Conservation (phyloP, 2,113 vertebrate species). For the Pachyramphus minor region DNA sequence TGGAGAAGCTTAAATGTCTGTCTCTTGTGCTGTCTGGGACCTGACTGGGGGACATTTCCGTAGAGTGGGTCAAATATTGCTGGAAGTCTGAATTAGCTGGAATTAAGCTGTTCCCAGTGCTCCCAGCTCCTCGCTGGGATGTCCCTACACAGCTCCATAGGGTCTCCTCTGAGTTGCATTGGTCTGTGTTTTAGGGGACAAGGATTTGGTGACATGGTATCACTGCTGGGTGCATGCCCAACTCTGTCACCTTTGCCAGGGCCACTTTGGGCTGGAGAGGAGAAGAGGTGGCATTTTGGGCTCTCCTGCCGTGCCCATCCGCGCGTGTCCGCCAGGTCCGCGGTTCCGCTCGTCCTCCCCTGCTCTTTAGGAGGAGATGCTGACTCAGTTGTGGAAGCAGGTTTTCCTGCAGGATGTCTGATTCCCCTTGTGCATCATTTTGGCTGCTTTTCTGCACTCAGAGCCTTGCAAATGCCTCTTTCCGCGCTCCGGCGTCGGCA, state of each 20-base stretch:
- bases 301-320: neutral
- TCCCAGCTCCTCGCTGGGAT: neutral
- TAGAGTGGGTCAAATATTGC: neutral
- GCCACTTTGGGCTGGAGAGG: neutral
- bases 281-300: neutral
- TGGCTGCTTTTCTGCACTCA: neutral
- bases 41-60: neutral
- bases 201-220: accelerated
- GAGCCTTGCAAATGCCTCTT: neutral
- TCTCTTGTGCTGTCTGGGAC: neutral
- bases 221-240: accelerated
- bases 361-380: neutral
- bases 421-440: neutral
- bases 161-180: neutral
- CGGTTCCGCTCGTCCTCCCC: neutral
- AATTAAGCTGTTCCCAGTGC: neutral
- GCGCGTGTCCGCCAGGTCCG: accelerated
- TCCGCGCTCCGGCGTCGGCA: accelerated
- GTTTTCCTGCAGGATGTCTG: neutral
- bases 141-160: accelerated
- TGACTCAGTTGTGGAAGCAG: neutral
- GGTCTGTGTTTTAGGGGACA: neutral
- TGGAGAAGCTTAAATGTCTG: neutral
- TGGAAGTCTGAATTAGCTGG: neutral
- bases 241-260: accelerated